A percentile compares a stretch with the other conserved stretches of the same genome.
phyloP scores from a whole-genome alignment of 2,113 vertebrate species.

The Myrmecobius fasciatus region DNA sequence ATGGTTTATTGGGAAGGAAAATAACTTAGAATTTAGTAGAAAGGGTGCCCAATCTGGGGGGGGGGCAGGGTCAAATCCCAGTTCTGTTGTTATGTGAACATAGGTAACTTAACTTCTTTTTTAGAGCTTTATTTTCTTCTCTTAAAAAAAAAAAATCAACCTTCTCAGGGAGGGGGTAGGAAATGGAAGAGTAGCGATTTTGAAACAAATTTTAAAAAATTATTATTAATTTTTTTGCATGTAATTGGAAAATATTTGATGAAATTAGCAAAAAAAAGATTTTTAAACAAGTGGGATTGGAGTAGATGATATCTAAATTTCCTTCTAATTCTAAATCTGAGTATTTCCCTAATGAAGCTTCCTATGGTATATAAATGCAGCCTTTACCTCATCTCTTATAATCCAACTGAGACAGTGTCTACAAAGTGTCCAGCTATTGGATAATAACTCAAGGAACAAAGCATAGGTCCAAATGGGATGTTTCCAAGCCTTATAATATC shows the following conservation, averaged over 20 bases:
- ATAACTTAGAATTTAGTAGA: background rate
- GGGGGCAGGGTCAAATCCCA: background rate
- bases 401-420: background rate
- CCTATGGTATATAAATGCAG: constrained; percentile 18
- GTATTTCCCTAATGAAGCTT: background rate
- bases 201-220: background rate
- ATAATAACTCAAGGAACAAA: background rate
- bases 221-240: background rate
- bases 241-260: background rate
- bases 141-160: background rate
- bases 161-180: background rate
- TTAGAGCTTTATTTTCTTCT: background rate
- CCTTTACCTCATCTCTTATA: background rate
- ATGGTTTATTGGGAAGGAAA: background rate
- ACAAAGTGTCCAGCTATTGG: constrained; percentile 35
- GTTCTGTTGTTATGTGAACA: background rate
- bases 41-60: background rate
- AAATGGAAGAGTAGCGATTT: background rate
- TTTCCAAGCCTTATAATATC: constrained; percentile 13
- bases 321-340: background rate
- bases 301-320: background rate
- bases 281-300: background rate
- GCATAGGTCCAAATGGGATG: background rate
- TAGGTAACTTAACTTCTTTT: background rate
- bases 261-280: background rate